Conservation (phyloP, 1,140 invertebrate genomes). For the Lepidotrigona ventralis region DNA sequence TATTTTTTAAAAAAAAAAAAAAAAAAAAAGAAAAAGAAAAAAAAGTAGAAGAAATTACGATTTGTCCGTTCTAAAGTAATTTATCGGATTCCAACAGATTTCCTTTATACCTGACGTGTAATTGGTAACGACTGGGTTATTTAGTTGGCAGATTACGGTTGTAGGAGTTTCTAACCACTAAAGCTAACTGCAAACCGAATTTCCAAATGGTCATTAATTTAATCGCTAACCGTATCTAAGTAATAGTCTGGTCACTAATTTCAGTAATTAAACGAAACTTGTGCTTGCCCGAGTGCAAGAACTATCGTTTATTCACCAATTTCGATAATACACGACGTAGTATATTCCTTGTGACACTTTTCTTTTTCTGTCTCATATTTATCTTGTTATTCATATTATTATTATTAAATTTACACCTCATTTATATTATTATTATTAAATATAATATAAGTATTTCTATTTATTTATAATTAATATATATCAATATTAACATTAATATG, state of each 20-base stretch:
- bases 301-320: neutral
- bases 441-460: no score
- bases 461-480: no score
- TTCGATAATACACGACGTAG: no score
- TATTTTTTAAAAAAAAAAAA: no score
- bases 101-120: neutral
- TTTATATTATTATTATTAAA: no score
- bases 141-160: neutral
- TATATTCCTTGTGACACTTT: neutral
- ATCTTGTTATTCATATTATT: no score
- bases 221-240: constrained; percentile 9
- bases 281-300: neutral
- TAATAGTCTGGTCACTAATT: constrained; percentile 14
- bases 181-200: constrained; percentile 21
- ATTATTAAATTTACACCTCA: no score
- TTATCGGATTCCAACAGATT: neutral
- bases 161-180: neutral
- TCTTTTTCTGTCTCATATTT: no score
- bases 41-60: no score
- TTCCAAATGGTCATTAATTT: constrained; percentile 32
- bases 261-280: constrained; percentile 18
- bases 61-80: neutral
- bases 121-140: constrained; percentile 4
- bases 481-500: no score
- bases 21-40: no score